Base-by-base conservation (phyloP, 2,797 vertebrate species). In the Diplodus puntazzo region DNA sequence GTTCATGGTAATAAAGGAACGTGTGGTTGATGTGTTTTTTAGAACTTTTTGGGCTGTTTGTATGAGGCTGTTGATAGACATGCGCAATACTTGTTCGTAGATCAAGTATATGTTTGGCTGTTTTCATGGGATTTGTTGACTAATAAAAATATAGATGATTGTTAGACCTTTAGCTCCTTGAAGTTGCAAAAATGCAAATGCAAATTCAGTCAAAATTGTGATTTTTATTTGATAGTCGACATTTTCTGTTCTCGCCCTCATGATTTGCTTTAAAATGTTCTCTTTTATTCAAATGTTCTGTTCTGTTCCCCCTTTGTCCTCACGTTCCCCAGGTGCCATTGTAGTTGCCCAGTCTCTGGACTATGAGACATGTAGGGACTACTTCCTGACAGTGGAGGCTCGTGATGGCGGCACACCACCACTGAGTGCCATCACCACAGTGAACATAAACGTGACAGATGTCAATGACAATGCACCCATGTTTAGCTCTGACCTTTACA, bases 381-480 rank as follows among this genome's bases (percentile, higher is more conserved):
- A 97, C 92, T 99, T 97, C 92, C 94, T 99, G 21, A 97, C 97
- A 0, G 94, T 99, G 59, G 98, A 99, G 92, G 98, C 98, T 3
- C 95, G 96, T 78, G 98, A 99, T 11, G 98, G 98, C 0, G 98
- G 98, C 2, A 96, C 92, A 0, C 98, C 98, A 0, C 94, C 98
- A 2, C 95, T 99, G 55, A 98, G 97, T 0, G 96, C 98, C 0
- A 93, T 99, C 4, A 94, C 97, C 0, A 99, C 97, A 0, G 95
- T 99, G 53, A 98, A 97, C 70, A 95, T 99, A 69, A 97, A 98
- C 13, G 89, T 99, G 86, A 97, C 97, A 0, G 98, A 99, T 16
- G 95, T 99, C 70, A 99, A 99, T 7, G 98, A 99, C 93, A 99
- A 99, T 0, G 94, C 96, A 0, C 98, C 98, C 0, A 90, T 92